Conservation (phyloP, 30 jellyfish, hydroid and myxozoan species). For the Aurelia sp. region DNA sequence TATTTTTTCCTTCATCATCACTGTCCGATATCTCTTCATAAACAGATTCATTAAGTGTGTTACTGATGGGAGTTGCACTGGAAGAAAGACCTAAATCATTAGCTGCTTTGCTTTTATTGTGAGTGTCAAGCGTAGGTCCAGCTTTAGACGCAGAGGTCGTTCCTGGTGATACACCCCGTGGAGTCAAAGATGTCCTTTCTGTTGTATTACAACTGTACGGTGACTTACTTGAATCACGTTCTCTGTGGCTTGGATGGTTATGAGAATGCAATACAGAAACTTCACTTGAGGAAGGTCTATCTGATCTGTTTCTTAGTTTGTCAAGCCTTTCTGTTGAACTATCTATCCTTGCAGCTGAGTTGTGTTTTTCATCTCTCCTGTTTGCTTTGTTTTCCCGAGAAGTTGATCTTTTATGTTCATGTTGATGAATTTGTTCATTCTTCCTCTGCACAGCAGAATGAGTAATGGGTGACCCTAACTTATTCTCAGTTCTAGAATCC, state of each 20-base stretch:
- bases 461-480: background rate
- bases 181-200: background rate
- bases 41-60: conserved; percentile 34
- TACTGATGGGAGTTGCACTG: background rate
- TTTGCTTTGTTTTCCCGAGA: background rate
- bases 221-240: background rate
- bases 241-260: background rate
- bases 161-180: background rate
- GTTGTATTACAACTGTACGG: background rate
- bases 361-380: conserved; percentile 1
- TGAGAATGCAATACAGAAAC: background rate
- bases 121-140: background rate
- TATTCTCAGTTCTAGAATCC: background rate
- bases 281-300: background rate
- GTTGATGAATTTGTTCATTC: background rate
- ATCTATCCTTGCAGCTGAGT: background rate
- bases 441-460: background rate
- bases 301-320: background rate
- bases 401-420: background rate
- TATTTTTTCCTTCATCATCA: conserved; percentile 55
- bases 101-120: background rate
- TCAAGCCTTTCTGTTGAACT: background rate
- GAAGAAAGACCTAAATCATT: background rate
- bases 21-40: conserved; percentile 87
- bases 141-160: background rate